Evolutionary conservation across 2,888 invertebrate species (phyloP).

Genomic region (Chorisops tibialis): DNA sequence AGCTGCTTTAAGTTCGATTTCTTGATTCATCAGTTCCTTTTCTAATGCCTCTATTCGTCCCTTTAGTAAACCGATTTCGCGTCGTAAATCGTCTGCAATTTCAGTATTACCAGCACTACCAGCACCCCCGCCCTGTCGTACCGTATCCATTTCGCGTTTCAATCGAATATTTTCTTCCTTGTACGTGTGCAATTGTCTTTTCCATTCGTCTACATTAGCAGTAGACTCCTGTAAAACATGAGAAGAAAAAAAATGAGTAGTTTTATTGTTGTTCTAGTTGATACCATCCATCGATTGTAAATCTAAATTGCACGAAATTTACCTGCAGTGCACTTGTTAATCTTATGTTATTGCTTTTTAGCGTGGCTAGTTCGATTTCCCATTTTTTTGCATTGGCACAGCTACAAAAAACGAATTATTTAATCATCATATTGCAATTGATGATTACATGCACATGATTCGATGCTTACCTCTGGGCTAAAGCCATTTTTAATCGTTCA

Average conservation of each 20-base stretch:
- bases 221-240: slow-evolving; percentile 64
- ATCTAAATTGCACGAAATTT: slow-evolving; percentile 7
- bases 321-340: slow-evolving; percentile 89
- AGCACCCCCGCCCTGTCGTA: slow-evolving; percentile 62
- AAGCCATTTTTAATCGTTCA: slow-evolving; percentile 89
- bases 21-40: slow-evolving; percentile 76
- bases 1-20: slow-evolving; percentile 70
- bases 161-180: slow-evolving; percentile 86
- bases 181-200: slow-evolving; percentile 88
- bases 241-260: not conserved
- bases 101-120: slow-evolving; percentile 64
- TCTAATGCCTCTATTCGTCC: slow-evolving; percentile 80
- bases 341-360: slow-evolving; percentile 94
- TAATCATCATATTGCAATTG: not conserved
- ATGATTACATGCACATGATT: not conserved
- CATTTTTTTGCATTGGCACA: slow-evolving; percentile 98
- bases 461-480: slow-evolving; percentile 80
- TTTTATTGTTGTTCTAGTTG: not conserved
- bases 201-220: slow-evolving; percentile 98
- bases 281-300: not conserved
- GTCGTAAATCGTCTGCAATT: slow-evolving; percentile 72
- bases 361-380: slow-evolving; percentile 93
- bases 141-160: slow-evolving; percentile 68
- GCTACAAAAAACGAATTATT: slow-evolving; percentile 54
- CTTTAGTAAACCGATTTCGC: slow-evolving; percentile 68